Conservation (phyloP, 1,140 invertebrate genomes). For the Lepidurus arcticus region DNA sequence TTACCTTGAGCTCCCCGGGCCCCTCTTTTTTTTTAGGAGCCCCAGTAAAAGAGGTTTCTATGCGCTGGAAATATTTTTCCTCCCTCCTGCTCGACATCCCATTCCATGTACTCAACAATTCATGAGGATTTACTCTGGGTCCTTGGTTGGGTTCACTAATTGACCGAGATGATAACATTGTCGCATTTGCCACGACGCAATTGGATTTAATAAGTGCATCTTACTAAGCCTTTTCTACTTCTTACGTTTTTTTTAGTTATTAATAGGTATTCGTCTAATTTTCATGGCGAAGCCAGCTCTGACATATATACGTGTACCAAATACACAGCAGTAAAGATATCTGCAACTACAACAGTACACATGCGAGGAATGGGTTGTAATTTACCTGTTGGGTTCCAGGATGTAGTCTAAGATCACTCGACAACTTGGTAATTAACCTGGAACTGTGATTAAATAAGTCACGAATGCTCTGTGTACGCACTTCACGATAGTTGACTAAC, state of each 20-base stretch:
- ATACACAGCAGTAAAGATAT: too few species aligned
- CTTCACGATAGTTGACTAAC: slow-evolving; percentile 19
- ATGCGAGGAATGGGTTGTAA: background rate
- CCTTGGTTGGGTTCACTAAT: background rate
- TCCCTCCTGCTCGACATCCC: slow-evolving; percentile 4
- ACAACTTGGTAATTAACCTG: background rate
- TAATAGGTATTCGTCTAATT: too few species aligned
- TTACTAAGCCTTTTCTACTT: background rate
- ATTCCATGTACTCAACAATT: slow-evolving; percentile 20
- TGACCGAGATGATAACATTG: slow-evolving; percentile 14
- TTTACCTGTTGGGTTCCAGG: background rate
- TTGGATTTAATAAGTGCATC: background rate
- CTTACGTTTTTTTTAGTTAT: too few species aligned
- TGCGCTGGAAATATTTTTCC: background rate
- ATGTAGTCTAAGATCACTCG: background rate
- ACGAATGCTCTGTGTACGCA: background rate
- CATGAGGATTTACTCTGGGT: slow-evolving; percentile 3
- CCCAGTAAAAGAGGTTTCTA: background rate
- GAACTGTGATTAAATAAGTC: background rate
- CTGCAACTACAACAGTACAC: too few species aligned
- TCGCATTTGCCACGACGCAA: background rate
- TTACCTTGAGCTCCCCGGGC: slow-evolving; percentile 20
- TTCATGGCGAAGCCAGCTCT: too few species aligned
- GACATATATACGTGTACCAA: too few species aligned
- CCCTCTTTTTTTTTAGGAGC: slow-evolving; percentile 15